Base-by-base conservation (phyloP, 2,113 vertebrate species). In the Ciconia stormi region DNA sequence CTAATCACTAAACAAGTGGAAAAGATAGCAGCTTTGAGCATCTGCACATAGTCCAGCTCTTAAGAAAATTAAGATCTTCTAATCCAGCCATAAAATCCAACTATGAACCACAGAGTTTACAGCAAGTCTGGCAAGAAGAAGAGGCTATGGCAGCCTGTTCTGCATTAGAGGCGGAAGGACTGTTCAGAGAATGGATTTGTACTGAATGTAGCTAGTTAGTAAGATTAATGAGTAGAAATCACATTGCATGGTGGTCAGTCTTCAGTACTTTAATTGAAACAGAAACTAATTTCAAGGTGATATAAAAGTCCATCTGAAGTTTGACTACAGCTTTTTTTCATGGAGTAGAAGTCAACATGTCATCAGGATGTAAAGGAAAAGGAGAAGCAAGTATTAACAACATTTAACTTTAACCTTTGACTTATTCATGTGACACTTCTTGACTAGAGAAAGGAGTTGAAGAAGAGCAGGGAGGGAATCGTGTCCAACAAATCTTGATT, bases 181-280 rank as follows among this genome's bases (percentile, higher is more conserved):
- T 74, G 67, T 80, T 80, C 49, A 26, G 65, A 87, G 44, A 87
- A 89, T 70, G 44, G 76, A 92, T 84, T 77, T 82, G 59, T 95
- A 94, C 77, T 59, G 44, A 96, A 91, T 56, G 81, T 32, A 95
- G 72, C 78, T 86, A 50, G 87, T 97, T 96, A 96, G 76, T 58
- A 95, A 97, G 96, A 98, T 97, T 96, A 98, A 98, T 96, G 87
- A 95, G 42, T 82, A 91, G 87, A 97, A 97, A 93, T 74, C 71
- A 78, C 84, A 97, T 49, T 91, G 89, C 87, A 90, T 52, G 47
- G 73, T 85, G 89, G 95, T 97, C 95, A 97, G 53, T 93, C 88
- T 89, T 96, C 80, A 95, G 71, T 93, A 97, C 96, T 89, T 96
- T 90, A 97, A 97, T 52, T 94, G 89, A 92, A 97, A 98, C 77